Conservation (phyloP, 2,888 invertebrate genomes). For the Leptinotarsa juncta region DNA sequence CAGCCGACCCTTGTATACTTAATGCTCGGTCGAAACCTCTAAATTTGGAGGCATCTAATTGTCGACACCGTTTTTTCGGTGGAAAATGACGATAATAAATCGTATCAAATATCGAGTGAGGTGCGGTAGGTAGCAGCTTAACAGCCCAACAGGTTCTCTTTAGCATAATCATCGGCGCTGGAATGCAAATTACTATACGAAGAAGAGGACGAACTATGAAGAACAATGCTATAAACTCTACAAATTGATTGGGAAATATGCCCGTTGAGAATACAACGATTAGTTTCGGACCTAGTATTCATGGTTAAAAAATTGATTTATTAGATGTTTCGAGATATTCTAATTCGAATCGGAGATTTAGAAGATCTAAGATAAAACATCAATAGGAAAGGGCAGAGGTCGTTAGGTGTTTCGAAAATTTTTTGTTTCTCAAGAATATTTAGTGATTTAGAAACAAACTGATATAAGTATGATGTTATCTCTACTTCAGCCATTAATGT, state of each 20-base stretch:
- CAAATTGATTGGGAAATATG: slow-evolving; percentile 13
- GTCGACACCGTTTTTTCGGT: slow-evolving; percentile 28
- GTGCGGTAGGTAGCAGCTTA: slow-evolving; percentile 32
- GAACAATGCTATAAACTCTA: slow-evolving; percentile 18
- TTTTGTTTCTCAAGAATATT: neutral
- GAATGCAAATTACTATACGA: slow-evolving; percentile 34
- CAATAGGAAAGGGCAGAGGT: neutral
- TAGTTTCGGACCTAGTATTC: neutral
- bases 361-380: neutral
- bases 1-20: slow-evolving; percentile 1
- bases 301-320: neutral
- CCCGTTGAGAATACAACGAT: slow-evolving; percentile 4
- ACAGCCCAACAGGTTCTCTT: slow-evolving; percentile 48
- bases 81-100: slow-evolving; percentile 32
- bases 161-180: slow-evolving; percentile 45
- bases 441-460: no score
- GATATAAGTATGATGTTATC: no score
- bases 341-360: neutral
- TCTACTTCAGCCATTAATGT: no score
- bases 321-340: neutral
- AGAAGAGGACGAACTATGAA: slow-evolving; percentile 19
- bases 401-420: neutral
- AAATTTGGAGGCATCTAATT: slow-evolving; percentile 25
- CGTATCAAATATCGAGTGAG: slow-evolving; percentile 31
- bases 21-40: slow-evolving; percentile 15